Conservation (phyloP, 2,888 invertebrate genomes). For the Pediacus dermestoides region DNA sequence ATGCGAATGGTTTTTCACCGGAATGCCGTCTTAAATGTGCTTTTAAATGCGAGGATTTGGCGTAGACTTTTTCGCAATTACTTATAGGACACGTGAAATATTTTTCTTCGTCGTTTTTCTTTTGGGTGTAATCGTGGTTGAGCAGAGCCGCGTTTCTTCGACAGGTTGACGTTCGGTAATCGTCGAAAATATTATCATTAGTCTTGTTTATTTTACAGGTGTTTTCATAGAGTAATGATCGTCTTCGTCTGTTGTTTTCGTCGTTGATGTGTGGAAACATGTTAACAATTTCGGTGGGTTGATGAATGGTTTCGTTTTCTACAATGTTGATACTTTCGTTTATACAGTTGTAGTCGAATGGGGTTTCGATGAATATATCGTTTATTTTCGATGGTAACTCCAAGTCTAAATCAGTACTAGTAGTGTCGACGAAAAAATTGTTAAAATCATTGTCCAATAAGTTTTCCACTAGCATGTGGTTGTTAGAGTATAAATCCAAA, state of each 20-base stretch:
- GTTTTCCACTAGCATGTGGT: slow-evolving; percentile 21
- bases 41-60: slow-evolving; percentile 86
- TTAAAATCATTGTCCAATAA: slow-evolving; percentile 26
- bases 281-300: slow-evolving; percentile 30
- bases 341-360: slow-evolving; percentile 30
- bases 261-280: slow-evolving; percentile 47
- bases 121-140: slow-evolving; percentile 42
- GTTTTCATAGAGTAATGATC: slow-evolving; percentile 46
- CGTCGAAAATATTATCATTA: slow-evolving; percentile 11
- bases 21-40: slow-evolving; percentile 82
- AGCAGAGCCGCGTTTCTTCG: slow-evolving; percentile 26
- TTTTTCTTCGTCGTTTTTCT: slow-evolving; percentile 50
- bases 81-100: slow-evolving; percentile 67
- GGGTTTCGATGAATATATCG: slow-evolving; percentile 30
- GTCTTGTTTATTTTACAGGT: slow-evolving; percentile 18
- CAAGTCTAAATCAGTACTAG: slow-evolving; percentile 32
- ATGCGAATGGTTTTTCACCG: slow-evolving; percentile 61
- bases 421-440: slow-evolving; percentile 28
- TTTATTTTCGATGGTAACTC: slow-evolving; percentile 29
- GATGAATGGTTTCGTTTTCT: not conserved
- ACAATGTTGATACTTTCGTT: slow-evolving; percentile 19
- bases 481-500: slow-evolving; percentile 33
- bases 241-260: slow-evolving; percentile 43
- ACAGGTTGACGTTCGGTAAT: not conserved
- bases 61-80: slow-evolving; percentile 76